Base-by-base conservation (phyloP, 2,113 vertebrate species). In the Hemicordylus capensis region DNA sequence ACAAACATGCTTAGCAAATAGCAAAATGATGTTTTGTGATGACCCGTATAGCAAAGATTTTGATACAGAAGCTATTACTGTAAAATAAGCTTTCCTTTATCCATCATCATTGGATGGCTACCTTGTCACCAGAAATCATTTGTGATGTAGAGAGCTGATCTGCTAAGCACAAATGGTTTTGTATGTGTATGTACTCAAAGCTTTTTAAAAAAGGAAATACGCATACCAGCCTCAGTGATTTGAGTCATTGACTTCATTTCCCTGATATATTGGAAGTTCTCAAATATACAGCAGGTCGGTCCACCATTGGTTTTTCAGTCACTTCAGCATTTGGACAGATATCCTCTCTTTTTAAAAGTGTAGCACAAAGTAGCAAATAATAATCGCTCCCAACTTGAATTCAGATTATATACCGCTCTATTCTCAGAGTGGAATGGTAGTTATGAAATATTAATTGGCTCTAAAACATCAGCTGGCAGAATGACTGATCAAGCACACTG, bases 361-460 rank as follows among this genome's bases (percentile, higher is more conserved):
- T n/a, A 67, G n/a, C 22, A 20, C 14, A 51, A 58, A 81, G 64
- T 19, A 76, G 61, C 9, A 66, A 44, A 56, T 42, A 76, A 54
- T 42, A 76, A 54, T 54, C 3, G 72, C 10, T 76, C 48, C 70
- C 28, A 58, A 44, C 46, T 14, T 76, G 44, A 84, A 51, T 37
- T 10, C 70, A 67, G 20, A 34, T 56, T 34, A 63, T 42, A 69
- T 66, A 42, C 34, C 31, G 10, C 48, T 67, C 39, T 31, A 67
- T 67, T 58, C 48, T 46, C 31, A 67, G 44, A 74, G 44, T 26
- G 14, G 74, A 81, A 86, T 80, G 83, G 77, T 84, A 34, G 79
- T 54, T 89, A 67, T 28, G 70, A 76, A 58, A 3, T 81, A 80
- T 90, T 90, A 77, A 87, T 82, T 83, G 89, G 54, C 39, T 79